phyloP scores from a whole-genome alignment of 2,797 vertebrate species.

The Neosalanx taihuensis region DNA sequence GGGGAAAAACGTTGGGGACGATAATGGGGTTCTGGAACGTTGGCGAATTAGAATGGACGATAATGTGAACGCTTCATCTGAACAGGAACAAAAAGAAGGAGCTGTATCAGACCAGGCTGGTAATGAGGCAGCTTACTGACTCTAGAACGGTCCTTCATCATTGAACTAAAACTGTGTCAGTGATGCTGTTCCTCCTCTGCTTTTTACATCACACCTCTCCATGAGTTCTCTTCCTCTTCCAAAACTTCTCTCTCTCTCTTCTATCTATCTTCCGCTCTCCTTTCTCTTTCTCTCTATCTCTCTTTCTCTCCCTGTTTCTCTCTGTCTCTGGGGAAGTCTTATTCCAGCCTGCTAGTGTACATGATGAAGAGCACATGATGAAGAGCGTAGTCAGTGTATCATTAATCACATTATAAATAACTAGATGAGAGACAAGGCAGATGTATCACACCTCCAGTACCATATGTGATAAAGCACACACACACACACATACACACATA shows the following conservation, averaged over 20 bases:
- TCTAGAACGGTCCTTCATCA: background rate
- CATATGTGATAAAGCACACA: conserved; percentile 41
- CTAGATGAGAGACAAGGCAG: conserved; percentile 52
- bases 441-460: conserved; percentile 51
- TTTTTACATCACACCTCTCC: background rate
- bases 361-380: conserved; percentile 62
- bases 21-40: too few relatives aligned
- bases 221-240: background rate
- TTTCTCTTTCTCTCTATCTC: background rate
- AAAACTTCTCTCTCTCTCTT: background rate
- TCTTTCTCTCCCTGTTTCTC: background rate
- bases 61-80: too few relatives aligned
- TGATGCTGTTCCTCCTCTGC: too few relatives aligned
- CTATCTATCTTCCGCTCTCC: background rate
- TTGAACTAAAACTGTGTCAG: conserved; percentile 13
- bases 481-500: conserved; percentile 1
- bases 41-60: too few relatives aligned
- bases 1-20: too few relatives aligned
- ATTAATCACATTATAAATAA: conserved; percentile 76
- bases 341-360: conserved; percentile 43
- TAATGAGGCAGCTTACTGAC: too few relatives aligned
- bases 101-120: too few relatives aligned
- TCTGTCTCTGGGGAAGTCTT: conserved; percentile 16
- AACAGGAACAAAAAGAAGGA: too few relatives aligned
- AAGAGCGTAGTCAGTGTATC: conserved; percentile 53